Conservation (phyloP, 2,113 vertebrate genomes). For the Cyphomyrus plagiostoma region DNA sequence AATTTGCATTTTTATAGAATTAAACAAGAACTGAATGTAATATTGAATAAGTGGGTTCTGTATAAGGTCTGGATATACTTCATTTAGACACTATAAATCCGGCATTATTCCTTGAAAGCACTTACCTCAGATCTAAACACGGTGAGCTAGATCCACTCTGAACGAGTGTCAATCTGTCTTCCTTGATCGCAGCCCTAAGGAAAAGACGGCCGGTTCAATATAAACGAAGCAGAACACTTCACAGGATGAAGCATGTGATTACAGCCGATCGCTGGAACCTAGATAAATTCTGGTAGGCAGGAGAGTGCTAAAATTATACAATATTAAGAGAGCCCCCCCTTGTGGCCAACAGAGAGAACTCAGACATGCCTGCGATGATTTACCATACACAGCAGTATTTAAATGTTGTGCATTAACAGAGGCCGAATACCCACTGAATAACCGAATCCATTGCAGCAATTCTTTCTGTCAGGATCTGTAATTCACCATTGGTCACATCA, state of each 20-base stretch:
- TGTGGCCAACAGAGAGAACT: background rate
- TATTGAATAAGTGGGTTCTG: background rate
- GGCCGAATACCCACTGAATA: conserved; percentile 67
- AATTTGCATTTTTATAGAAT: background rate
- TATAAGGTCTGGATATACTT: background rate
- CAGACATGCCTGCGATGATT: background rate
- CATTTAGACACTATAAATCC: background rate
- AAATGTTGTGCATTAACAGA: background rate
- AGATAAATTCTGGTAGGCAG: background rate
- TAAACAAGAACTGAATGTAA: background rate
- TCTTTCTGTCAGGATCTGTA: conserved; percentile 78
- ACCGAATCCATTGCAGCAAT: conserved; percentile 84
- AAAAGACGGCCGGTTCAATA: background rate
- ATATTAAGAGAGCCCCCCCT: background rate
- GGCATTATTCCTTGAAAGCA: background rate
- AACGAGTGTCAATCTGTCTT: conserved; percentile 74
- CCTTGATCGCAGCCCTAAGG: conserved; percentile 67
- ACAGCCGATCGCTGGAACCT: background rate
- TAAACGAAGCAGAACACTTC: background rate
- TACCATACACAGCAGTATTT: background rate
- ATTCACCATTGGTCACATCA: conserved; percentile 86
- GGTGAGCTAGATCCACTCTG: conserved; percentile 95
- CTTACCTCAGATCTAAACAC: conserved; percentile 88
- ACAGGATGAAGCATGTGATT: background rate
- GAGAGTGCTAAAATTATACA: background rate